Evolutionary conservation across 2,888 invertebrate species (phyloP).

Genomic region (Zelleria hepariella): DNA sequence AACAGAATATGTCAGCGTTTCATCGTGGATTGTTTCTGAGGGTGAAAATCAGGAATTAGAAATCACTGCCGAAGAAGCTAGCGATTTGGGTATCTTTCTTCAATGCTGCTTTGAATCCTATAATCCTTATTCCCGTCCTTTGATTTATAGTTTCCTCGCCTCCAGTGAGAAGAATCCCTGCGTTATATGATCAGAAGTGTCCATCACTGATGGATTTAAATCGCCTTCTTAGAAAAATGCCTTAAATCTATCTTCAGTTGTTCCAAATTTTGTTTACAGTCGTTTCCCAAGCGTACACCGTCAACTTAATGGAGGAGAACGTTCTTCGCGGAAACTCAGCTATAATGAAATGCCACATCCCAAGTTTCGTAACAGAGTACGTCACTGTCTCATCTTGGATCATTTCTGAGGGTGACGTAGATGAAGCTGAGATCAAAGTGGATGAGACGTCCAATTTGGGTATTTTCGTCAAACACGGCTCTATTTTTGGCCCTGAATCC

Average conservation of each 20-base stretch:
- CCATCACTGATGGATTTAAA: not conserved
- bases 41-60: conserved; percentile 29
- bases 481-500: not conserved
- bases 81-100: conserved; percentile 8
- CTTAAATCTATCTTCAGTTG: not conserved
- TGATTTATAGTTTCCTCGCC: not conserved
- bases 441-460: conserved; percentile 50
- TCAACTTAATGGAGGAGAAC: conserved; percentile 83
- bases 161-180: too few relatives aligned
- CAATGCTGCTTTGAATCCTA: not conserved
- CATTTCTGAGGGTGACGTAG: conserved; percentile 80
- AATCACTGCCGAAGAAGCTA: conserved; percentile 7
- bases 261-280: conserved; percentile 66
- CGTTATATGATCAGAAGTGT: too few relatives aligned
- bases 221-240: not conserved
- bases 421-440: conserved; percentile 48
- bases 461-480: conserved; percentile 20
- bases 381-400: conserved; percentile 80
- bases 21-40: conserved; percentile 86
- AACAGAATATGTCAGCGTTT: conserved; percentile 89
- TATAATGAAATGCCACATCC: conserved; percentile 84
- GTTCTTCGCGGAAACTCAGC: conserved; percentile 84
- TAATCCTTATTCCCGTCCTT: not conserved
- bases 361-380: conserved; percentile 84
- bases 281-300: conserved; percentile 83